Conservation (phyloP, 2,797 vertebrate species). For the Sarcophilus harrisii region DNA sequence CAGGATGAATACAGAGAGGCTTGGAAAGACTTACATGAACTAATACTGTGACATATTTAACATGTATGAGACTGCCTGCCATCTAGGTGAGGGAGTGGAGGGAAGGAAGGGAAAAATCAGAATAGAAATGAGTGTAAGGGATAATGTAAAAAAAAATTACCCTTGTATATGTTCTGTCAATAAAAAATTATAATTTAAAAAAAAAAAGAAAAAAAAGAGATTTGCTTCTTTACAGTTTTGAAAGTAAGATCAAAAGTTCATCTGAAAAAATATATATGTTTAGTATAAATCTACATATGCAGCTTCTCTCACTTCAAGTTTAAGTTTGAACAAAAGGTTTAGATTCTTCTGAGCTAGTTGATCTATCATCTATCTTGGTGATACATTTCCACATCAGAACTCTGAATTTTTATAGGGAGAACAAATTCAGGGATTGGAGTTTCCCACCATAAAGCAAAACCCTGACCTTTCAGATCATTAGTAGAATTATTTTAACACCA, state of each 20-base stretch:
- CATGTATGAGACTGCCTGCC: too few species aligned
- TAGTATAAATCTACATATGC: rapidly evolving
- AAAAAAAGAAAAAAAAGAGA: background rate
- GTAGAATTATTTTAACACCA: background rate
- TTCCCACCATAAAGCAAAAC: background rate
- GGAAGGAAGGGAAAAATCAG: too few species aligned
- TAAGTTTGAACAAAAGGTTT: background rate
- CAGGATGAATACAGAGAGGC: too few species aligned
- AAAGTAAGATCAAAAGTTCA: background rate
- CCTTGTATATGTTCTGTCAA: too few species aligned
- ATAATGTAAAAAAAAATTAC: too few species aligned
- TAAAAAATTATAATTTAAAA: too few species aligned
- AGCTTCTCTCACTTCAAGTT: background rate
- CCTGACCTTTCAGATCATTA: background rate
- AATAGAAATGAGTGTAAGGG: too few species aligned
- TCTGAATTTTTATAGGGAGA: background rate
- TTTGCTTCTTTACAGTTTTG: constrained; percentile 50
- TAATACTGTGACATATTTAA: too few species aligned
- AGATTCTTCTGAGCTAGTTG: background rate
- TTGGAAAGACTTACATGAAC: too few species aligned
- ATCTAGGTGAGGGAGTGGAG: too few species aligned
- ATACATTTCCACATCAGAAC: background rate
- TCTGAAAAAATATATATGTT: background rate
- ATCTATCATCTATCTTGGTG: background rate
- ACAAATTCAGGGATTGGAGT: background rate